These are phyloP conservation scores for Sepioteuthis lessoniana DNA, from an alignment of 2,888 invertebrate species.

Conservation along the genomic window DNA sequence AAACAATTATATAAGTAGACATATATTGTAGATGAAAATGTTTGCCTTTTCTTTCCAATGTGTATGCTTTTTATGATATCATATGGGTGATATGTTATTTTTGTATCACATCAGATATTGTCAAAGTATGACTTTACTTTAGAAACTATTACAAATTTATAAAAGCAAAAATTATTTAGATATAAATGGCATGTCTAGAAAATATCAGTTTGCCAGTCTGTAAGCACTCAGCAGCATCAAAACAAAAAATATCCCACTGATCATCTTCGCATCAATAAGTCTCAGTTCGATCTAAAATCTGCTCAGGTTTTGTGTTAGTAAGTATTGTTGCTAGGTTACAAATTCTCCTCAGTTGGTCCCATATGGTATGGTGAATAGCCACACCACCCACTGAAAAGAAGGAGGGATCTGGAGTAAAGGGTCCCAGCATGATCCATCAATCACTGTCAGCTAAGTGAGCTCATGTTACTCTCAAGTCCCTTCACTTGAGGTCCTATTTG, in stretches of 20 bases:
- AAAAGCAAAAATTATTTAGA: background rate
- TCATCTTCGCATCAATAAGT: background rate
- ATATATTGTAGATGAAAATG: too few species aligned
- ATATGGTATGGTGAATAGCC: background rate
- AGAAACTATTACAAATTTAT: background rate
- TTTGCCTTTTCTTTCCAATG: too few species aligned
- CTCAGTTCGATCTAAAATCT: background rate
- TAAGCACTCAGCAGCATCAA: background rate
- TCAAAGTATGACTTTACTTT: background rate
- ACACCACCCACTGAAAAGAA: background rate
- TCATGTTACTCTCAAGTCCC: background rate
- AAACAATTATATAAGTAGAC: too few species aligned
- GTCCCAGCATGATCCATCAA: conserved; percentile 3
- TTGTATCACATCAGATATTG: too few species aligned
- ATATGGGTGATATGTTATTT: too few species aligned
- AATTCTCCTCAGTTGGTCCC: background rate
- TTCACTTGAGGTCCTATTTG: background rate
- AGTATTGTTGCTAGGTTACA: background rate
- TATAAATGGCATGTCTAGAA: background rate
- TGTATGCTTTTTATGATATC: too few species aligned
- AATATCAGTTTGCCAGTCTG: too few species aligned
- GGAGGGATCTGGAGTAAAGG: background rate
- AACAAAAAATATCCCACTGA: background rate
- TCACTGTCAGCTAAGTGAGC: background rate
- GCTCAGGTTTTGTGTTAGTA: background rate